phyloP scores from a whole-genome alignment of 2,888 invertebrate genomes.

The Saturnia japonica region DNA sequence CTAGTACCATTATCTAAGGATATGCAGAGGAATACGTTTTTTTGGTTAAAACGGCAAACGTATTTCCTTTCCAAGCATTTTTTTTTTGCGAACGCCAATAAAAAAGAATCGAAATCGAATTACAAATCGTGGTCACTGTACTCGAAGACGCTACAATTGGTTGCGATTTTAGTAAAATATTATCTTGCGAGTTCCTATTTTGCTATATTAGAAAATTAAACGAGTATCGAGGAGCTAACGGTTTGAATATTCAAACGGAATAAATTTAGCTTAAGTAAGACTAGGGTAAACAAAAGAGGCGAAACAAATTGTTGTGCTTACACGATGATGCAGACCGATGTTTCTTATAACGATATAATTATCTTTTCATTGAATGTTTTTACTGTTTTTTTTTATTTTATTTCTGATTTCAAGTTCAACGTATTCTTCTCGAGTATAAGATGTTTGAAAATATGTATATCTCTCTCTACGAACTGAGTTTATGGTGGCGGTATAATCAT shows the following conservation, averaged over 20 bases:
- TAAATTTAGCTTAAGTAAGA: conserved; percentile 67
- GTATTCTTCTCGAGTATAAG: too few species aligned
- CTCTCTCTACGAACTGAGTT: too few species aligned
- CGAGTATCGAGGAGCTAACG: conserved; percentile 70
- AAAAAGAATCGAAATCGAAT: not conserved
- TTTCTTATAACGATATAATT: conserved; percentile 14
- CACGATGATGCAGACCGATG: conserved; percentile 13
- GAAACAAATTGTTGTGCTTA: conserved; percentile 55
- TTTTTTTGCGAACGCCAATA: too few species aligned
- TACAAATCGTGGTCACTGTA: conserved; percentile 43
- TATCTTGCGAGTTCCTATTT: conserved; percentile 63
- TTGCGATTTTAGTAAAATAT: conserved; percentile 70
- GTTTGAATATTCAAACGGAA: conserved; percentile 78
- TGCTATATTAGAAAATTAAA: conserved; percentile 74
- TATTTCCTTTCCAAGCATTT: too few species aligned
- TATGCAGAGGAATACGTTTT: too few species aligned
- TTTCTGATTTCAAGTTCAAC: not conserved
- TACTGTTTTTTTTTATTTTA: not conserved
- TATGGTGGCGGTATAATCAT: too few species aligned
- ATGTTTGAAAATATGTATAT: too few species aligned
- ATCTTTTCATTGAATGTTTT: not conserved
- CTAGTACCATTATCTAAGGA: too few species aligned
- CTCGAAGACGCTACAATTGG: conserved; percentile 50
- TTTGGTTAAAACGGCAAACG: too few species aligned
- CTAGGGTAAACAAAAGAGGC: conserved; percentile 48